Evolutionary conservation across 2,113 vertebrate species (phyloP).

Genomic region (Corythoichthys haematopterus): DNA sequence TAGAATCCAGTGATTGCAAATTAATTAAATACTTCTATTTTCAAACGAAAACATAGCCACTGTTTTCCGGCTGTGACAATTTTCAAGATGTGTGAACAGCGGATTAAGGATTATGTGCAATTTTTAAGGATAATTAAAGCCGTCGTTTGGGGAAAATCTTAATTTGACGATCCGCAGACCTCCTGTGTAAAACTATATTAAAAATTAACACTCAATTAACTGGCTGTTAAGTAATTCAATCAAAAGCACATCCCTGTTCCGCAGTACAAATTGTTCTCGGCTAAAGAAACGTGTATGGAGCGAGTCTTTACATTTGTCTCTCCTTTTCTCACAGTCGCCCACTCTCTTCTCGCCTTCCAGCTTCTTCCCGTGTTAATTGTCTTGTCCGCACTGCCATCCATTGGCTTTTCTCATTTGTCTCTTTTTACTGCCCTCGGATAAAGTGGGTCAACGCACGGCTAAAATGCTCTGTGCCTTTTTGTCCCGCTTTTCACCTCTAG

Average conservation of each 20-base stretch:
- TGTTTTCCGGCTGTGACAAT: neutral
- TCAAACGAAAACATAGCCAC: neutral
- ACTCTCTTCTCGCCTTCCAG: neutral
- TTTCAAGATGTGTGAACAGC: neutral
- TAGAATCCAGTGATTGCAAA: neutral
- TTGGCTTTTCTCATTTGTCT: constrained; percentile 35
- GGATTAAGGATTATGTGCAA: neutral
- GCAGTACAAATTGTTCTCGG: constrained; percentile 25
- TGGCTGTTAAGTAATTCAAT: neutral
- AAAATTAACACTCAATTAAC: constrained; percentile 18
- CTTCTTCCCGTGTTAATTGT: constrained; percentile 36
- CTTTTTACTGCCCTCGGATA: constrained; percentile 12
- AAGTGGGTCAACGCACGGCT: constrained; percentile 33
- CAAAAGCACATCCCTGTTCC: neutral
- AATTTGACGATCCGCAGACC: neutral
- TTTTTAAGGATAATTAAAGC: neutral
- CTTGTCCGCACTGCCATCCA: constrained; percentile 15
- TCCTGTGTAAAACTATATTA: neutral
- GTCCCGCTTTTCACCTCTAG: constrained; percentile 10
- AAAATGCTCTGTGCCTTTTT: constrained; percentile 4
- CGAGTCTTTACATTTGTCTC: constrained; percentile 17
- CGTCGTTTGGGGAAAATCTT: neutral
- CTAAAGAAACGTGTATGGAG: constrained; percentile 9
- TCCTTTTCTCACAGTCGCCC: constrained; percentile 5
- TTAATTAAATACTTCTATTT: neutral